Evolutionary conservation across 1,140 invertebrate genomes (phyloP).

Genomic region (Magallana gigas): DNA sequence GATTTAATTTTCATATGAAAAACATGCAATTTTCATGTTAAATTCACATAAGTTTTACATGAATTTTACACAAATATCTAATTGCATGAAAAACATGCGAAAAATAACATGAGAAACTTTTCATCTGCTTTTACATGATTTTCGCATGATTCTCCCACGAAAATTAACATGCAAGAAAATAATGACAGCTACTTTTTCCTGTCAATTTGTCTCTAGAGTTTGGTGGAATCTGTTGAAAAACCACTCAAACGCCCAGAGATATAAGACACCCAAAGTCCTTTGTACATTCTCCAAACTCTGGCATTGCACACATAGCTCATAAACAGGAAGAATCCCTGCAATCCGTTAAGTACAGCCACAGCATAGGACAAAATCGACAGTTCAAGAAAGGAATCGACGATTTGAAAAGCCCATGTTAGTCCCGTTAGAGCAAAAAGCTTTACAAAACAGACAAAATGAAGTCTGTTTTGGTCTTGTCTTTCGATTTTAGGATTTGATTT

Average conservation of each 20-base stretch:
- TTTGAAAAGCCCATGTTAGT: not conserved
- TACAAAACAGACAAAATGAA: not conserved
- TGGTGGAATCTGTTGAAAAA: not conserved
- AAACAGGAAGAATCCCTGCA: conserved; percentile 13
- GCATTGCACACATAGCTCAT: conserved; percentile 21
- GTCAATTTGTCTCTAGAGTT: not conserved
- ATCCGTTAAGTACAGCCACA: not conserved
- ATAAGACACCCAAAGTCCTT: not conserved
- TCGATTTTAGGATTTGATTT: not conserved
- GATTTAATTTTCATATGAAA: no score
- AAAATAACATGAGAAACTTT: no score
- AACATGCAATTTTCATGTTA: no score
- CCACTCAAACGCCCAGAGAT: not conserved
- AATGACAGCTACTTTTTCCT: no score
- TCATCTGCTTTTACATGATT: no score
- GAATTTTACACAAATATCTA: no score
- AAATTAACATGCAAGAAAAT: no score
- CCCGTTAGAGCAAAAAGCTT: conserved; percentile 4
- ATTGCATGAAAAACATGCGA: no score
- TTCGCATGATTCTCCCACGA: no score
- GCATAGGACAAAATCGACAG: not conserved
- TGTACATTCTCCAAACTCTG: not conserved
- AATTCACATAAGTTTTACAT: no score
- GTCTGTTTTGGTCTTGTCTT: no score
- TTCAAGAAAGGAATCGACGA: conserved; percentile 4